Evolutionary conservation across 2,888 invertebrate genomes (phyloP).

Genomic region (Pterostichus niger): DNA sequence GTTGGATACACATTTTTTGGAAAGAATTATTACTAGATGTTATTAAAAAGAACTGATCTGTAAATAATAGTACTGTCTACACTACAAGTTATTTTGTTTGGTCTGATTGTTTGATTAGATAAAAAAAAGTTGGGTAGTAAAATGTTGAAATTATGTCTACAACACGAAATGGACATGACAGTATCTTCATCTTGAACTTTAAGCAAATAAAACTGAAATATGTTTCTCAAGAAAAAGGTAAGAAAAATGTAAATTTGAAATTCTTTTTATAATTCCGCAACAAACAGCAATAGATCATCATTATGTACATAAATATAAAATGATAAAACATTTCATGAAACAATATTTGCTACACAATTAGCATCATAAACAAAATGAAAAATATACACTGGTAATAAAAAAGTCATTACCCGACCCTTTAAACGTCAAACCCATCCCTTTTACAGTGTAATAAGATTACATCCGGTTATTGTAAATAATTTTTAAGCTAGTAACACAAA

Average conservation of each 20-base stretch:
- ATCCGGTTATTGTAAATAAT: conserved; percentile 39
- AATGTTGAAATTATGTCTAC: conserved; percentile 22
- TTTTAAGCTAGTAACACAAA: conserved; percentile 11
- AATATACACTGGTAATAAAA: background rate
- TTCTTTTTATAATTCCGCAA: background rate
- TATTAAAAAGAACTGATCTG: conserved; percentile 53
- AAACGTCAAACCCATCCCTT: conserved; percentile 5
- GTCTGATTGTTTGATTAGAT: conserved; percentile 47
- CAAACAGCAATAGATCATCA: no score
- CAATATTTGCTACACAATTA: no score
- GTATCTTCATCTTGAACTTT: conserved; percentile 10
- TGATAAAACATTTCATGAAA: no score
- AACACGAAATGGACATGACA: conserved; percentile 12
- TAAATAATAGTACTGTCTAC: conserved; percentile 43
- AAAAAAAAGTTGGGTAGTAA: conserved; percentile 28
- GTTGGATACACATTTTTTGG: conserved; percentile 21
- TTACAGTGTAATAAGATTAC: conserved; percentile 1
- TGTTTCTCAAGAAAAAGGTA: background rate
- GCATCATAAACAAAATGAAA: no score
- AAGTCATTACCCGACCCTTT: conserved; percentile 22
- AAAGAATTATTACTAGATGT: conserved; percentile 28
- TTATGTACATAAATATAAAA: no score
- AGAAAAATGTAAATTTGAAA: conserved; percentile 15
- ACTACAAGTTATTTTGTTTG: conserved; percentile 28
- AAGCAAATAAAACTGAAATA: conserved; percentile 24